These are phyloP conservation scores for Arrhamphus sclerolepis DNA, from an alignment of 2,797 vertebrate species.

Conservation along the genomic window DNA sequence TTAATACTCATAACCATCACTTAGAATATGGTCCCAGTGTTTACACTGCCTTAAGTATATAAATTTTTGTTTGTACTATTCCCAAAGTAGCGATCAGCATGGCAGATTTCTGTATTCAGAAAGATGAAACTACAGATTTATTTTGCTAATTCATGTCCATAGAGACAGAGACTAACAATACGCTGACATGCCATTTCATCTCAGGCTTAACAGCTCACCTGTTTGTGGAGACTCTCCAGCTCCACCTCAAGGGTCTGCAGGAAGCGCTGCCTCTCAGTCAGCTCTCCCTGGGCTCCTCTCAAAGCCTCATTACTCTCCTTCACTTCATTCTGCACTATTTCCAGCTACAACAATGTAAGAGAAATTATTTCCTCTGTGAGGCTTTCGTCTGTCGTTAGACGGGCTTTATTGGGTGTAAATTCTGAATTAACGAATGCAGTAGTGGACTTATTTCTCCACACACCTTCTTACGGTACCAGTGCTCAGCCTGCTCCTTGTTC, in stretches of 20 bases:
- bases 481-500: slow-evolving; percentile 84
- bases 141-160: background rate
- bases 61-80: slow-evolving; percentile 20
- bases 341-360: slow-evolving; percentile 68
- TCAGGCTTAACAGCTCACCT: slow-evolving; percentile 65
- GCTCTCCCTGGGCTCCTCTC: slow-evolving; percentile 77
- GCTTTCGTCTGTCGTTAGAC: background rate
- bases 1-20: background rate
- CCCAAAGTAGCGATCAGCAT: background rate
- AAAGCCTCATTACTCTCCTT: slow-evolving; percentile 83
- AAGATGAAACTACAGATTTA: background rate
- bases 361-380: background rate
- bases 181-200: background rate
- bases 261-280: slow-evolving; percentile 82
- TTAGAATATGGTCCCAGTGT: slow-evolving; percentile 2
- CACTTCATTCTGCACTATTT: slow-evolving; percentile 80
- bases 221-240: slow-evolving; percentile 84
- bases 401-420: background rate
- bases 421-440: background rate
- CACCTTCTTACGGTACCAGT: slow-evolving; percentile 85
- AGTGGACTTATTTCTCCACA: background rate
- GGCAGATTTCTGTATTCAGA: slow-evolving; percentile 7
- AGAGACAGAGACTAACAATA: background rate
- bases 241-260: slow-evolving; percentile 84
- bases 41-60: slow-evolving; percentile 13